Base-by-base conservation (phyloP, 2,888 invertebrate genomes). In the Acleris holmiana region DNA sequence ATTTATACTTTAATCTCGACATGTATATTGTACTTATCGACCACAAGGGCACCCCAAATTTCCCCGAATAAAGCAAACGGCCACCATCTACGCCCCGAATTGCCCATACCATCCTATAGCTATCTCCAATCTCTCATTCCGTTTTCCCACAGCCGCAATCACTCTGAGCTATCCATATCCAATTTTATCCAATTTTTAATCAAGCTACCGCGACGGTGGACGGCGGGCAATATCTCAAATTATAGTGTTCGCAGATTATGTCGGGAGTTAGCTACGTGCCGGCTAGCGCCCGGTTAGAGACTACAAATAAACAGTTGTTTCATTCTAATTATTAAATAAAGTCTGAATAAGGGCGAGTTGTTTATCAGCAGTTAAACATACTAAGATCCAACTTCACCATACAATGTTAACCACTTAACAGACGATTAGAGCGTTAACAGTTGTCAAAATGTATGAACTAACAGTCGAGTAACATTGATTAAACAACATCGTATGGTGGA, bases 221-320 rank as follows among this genome's bases (percentile, higher is more conserved):
- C 75, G 75, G 75, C 84, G 84, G 84, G 76, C 85, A 91, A 90
- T 91, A 89, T 86, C 80, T 81, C 83, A 89, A 90, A 91, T 91
- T 90, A 91, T 79, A 89, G 88, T 85, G 86, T 84, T 83, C 80
- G 82, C 83, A 85, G 84, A 90, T 90, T 89, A 81, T 84, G 74
- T 72, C 77, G 76, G 78, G 78, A 80, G 80, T 77, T 78, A 77
- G 77, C 75, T 79, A 85, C 86, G 86, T 85, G 86, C 84, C 81
- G 74, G 78, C 74, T 68, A 63, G 59, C 67, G 50, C 41, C 61
- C 59, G 23, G 3, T 10, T 23, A 21, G 50, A 57, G 48, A 35
- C 17, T 51, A 66, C 23, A 13, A 29, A n/a, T 41, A 59, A 10
- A 17, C 66, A 65, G 64, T 54, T 29, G 13, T 49, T 44, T 53